Conservation (phyloP, 2,113 vertebrate genomes). For the Oncorhynchus kisutch region DNA sequence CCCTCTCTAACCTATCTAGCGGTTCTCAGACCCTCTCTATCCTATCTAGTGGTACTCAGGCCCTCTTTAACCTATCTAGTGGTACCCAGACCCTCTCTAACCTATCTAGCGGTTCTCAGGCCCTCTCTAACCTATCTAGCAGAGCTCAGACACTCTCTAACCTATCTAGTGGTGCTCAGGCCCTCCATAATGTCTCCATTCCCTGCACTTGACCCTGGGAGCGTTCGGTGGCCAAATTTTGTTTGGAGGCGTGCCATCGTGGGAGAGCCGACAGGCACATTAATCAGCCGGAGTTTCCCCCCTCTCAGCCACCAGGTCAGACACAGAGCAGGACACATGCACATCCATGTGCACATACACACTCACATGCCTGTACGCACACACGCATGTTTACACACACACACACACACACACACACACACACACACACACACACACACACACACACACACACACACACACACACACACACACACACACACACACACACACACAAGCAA, state of each 20-base stretch:
- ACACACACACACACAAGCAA: slow-evolving; percentile 18
- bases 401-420: slow-evolving; percentile 12
- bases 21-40: too few species aligned
- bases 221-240: slow-evolving; percentile 74
- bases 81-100: too few species aligned
- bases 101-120: too few species aligned
- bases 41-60: too few species aligned
- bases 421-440: too few species aligned
- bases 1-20: too few species aligned
- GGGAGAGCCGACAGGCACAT: slow-evolving; percentile 71
- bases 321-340: slow-evolving; percentile 53
- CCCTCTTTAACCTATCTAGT: too few species aligned
- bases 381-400: neutral
- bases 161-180: neutral
- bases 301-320: slow-evolving; percentile 67
- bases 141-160: too few species aligned
- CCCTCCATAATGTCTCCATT: slow-evolving; percentile 70
- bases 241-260: slow-evolving; percentile 74
- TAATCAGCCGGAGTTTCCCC: slow-evolving; percentile 71
- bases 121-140: too few species aligned
- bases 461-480: too few species aligned
- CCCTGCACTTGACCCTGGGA: slow-evolving; percentile 71
- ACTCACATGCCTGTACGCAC: neutral
- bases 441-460: too few species aligned
- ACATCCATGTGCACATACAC: slow-evolving; percentile 10